Base-by-base conservation (phyloP, 2,888 invertebrate genomes). In the Ceraclea dissimilis region DNA sequence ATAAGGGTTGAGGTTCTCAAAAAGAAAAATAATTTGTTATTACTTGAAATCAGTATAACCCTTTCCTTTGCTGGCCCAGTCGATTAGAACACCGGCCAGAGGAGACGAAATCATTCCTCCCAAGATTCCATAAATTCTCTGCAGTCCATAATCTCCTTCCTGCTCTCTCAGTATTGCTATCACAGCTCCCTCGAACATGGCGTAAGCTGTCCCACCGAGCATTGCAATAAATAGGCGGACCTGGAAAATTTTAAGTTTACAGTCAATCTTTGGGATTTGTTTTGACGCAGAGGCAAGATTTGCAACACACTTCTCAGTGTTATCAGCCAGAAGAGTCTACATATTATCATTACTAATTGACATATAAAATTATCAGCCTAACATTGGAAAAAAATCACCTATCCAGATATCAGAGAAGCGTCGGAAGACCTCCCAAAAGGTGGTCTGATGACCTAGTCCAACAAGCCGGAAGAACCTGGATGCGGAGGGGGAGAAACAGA, bases 71-170 rank as follows among this genome's bases (percentile, higher is more conserved):
- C 86, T 87, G n/a, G 84, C 85, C 63, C 83, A 85, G 70, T 88
- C 87, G 51, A 89, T 86, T 49, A 88, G 74, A 63, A 84, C 65
- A 2, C 89, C 89, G 0, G 88, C 86, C 8, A 88, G 71, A 1
- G 88, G 88, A 1, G 88, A 86, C n/a, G 86, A 85, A 64, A 88
- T 85, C 84, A 88, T 87, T 21, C 86, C 86, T 1, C 88, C 88
- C 59, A 88, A 78, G 58, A 84, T 85, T 34, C 86, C 88, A 67
- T 86, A 88, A 56, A 88, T 82, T 56, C 86, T 75, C 71, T 88
- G 88, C 60, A 88, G 71, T 0, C 88, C 89, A 65, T 88, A 88
- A 71, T 88, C 88, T 0, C 87, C 88, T 63, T 83, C 80, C 65
- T 87, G 85, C 64, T 88, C 86, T 57, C 86, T 73, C 56, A 88